Conservation (phyloP, 2,113 vertebrate genomes). For the Pithys albifrons region DNA sequence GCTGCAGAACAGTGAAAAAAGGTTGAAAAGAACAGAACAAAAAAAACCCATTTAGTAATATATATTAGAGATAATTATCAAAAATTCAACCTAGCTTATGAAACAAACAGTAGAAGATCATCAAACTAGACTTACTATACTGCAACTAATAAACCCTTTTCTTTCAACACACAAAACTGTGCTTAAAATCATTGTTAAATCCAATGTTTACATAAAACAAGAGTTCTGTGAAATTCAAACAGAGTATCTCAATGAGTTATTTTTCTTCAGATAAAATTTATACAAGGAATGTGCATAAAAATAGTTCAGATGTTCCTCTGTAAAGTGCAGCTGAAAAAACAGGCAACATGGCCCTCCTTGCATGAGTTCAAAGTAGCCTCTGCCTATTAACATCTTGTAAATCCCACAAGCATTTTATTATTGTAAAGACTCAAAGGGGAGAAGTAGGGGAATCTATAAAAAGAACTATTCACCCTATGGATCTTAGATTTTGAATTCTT, state of each 20-base stretch:
- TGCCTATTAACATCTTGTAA: conserved; percentile 38
- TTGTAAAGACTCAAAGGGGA: conserved; percentile 22
- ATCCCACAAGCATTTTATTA: conserved; percentile 47
- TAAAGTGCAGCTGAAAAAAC: conserved; percentile 38
- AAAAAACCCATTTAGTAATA: not conserved
- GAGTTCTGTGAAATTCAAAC: conserved; percentile 13
- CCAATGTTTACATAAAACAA: not conserved
- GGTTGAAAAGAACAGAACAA: conserved; percentile 7
- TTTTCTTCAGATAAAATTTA: conserved; percentile 40
- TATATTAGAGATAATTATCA: not conserved
- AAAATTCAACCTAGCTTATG: not conserved
- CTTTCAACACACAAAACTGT: not conserved
- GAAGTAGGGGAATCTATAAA: conserved; percentile 13
- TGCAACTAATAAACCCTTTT: not conserved
- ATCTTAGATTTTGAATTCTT: conserved; percentile 5
- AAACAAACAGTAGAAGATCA: not conserved
- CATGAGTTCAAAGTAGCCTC: not conserved
- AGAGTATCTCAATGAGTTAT: not conserved
- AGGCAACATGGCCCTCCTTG: not conserved
- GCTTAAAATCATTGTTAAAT: conserved; percentile 1
- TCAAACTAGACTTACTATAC: not conserved
- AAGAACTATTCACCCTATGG: conserved; percentile 4
- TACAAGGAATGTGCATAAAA: conserved; percentile 17
- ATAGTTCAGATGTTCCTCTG: not conserved
- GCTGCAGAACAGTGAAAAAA: conserved; percentile 71